Percentiles rank a stretch among this genome's conserved stretches.
phyloP scores from a whole-genome alignment of 2,797 vertebrate genomes.

The Scolopax rusticola region DNA sequence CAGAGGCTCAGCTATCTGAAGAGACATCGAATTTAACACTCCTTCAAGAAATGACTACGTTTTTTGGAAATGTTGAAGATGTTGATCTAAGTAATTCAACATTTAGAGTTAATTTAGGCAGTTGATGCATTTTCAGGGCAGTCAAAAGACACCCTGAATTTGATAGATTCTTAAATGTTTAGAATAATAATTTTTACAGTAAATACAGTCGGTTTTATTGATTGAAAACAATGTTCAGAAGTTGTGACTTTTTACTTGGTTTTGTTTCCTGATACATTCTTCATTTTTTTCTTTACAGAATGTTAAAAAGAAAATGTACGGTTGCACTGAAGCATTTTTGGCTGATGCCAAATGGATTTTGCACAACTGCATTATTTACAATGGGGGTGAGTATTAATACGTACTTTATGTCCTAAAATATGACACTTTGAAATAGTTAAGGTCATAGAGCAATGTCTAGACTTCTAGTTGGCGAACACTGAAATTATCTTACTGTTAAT shows the following conservation, averaged over 20 bases:
- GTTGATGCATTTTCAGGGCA: neutral
- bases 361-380: constrained; percentile 99
- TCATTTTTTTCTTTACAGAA: constrained; percentile 81
- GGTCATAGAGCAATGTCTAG: neutral
- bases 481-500: neutral
- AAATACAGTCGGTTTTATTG: neutral
- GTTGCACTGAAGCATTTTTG: constrained; percentile 98
- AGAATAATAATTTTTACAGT: neutral
- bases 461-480: neutral
- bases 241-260: neutral
- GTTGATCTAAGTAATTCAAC: neutral
- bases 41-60: neutral
- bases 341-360: constrained; percentile 99
- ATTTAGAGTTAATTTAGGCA: neutral
- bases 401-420: neutral
- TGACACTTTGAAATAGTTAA: neutral
- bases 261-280: neutral
- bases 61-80: neutral
- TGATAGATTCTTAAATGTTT: neutral
- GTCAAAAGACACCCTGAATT: neutral
- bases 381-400: constrained; percentile 87
- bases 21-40: rapidly evolving
- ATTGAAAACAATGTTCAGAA: neutral
- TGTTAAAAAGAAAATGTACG: constrained; percentile 99
- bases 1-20: neutral